Conservation (phyloP, 2,113 vertebrate genomes). For the Parotia lawesii region DNA sequence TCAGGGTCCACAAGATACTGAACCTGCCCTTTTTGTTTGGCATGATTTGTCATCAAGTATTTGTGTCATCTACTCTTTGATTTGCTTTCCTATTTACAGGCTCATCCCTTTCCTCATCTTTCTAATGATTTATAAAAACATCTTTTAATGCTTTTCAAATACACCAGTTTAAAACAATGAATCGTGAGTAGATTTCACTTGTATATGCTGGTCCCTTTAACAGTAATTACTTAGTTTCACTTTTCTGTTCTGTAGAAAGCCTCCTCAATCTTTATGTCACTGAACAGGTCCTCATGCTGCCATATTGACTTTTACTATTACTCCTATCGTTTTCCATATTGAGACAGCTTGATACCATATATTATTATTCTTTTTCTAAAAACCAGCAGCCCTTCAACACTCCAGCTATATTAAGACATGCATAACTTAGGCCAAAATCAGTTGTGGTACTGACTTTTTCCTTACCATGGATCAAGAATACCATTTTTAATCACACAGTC, state of each 20-base stretch:
- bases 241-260: background rate
- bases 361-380: background rate
- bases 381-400: background rate
- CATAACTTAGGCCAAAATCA: background rate
- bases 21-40: background rate
- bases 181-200: background rate
- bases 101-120: background rate
- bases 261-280: background rate
- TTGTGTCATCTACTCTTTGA: background rate
- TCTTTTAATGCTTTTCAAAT: background rate
- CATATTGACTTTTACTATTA: background rate
- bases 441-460: background rate
- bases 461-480: background rate
- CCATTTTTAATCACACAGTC: background rate
- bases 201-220: background rate
- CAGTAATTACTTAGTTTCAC: background rate
- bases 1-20: background rate
- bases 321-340: background rate
- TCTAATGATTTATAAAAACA: background rate
- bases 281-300: background rate
- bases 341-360: background rate
- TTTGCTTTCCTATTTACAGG: background rate
- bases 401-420: background rate
- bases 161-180: background rate
- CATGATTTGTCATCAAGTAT: background rate